A percentile compares a stretch with the other conserved stretches of the same genome.
These are phyloP conservation scores for Emesis castigata DNA, from an alignment of 2,888 invertebrate genomes.

Conservation along the genomic window DNA sequence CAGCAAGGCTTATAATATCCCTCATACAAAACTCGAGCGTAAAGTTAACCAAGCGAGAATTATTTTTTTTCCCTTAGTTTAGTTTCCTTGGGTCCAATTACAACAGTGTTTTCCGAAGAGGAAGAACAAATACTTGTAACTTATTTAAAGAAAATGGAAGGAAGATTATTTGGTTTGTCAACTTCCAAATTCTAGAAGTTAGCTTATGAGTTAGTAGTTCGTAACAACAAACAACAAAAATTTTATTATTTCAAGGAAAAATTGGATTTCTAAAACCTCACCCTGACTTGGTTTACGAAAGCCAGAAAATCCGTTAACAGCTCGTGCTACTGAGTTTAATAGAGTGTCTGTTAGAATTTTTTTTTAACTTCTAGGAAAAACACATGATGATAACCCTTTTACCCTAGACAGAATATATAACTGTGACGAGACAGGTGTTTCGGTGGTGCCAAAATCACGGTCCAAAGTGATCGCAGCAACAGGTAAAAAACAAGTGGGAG, in stretches of 20 bases:
- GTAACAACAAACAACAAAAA: neutral
- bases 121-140: too few relatives aligned
- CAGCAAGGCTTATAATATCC: neutral
- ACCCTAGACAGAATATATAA: too few relatives aligned
- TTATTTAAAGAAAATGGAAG: too few relatives aligned
- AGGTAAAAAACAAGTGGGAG: conserved; percentile 2
- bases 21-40: neutral
- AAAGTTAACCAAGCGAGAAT: too few relatives aligned
- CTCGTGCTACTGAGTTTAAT: conserved; percentile 65
- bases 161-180: too few relatives aligned
- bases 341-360: neutral
- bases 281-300: conserved; percentile 59
- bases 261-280: conserved; percentile 68
- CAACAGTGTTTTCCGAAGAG: too few relatives aligned
- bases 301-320: conserved; percentile 67
- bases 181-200: neutral
- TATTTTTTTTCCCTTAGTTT: too few relatives aligned
- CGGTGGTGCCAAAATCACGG: too few relatives aligned
- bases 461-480: too few relatives aligned
- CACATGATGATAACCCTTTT: conserved; percentile 54
- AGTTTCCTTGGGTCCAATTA: too few relatives aligned
- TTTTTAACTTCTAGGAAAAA: conserved; percentile 29
- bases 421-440: too few relatives aligned
- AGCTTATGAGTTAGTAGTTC: neutral
- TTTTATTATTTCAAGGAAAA: conserved; percentile 67